Evolutionary conservation across 2,113 vertebrate species (phyloP).

Genomic region (Hiodon alosoides): DNA sequence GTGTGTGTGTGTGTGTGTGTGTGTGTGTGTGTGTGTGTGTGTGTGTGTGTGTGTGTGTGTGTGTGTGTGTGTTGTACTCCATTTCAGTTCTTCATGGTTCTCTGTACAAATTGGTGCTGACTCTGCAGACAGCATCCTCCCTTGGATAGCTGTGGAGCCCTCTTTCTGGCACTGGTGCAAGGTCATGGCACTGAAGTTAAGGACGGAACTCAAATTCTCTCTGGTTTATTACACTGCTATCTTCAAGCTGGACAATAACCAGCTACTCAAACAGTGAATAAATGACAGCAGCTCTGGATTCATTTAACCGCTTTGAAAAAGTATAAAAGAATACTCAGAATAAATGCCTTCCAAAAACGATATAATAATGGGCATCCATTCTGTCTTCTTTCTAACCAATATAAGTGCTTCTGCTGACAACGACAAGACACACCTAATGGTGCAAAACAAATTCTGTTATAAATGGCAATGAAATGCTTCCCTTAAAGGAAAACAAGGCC

Average conservation of each 20-base stretch:
- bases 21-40: too few relatives aligned
- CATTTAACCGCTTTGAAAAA: neutral
- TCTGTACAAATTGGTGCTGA: too few relatives aligned
- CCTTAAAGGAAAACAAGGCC: slow-evolving; percentile 5
- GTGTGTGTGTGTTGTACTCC: too few relatives aligned
- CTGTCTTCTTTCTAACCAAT: neutral
- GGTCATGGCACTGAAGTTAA: neutral
- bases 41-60: too few relatives aligned
- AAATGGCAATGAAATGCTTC: neutral
- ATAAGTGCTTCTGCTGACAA: neutral
- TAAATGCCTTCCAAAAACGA: neutral
- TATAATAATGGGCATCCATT: too few relatives aligned
- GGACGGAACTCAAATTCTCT: neutral
- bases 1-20: slow-evolving; percentile 19
- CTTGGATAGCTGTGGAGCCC: neutral
- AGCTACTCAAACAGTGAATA: neutral
- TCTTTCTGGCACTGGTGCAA: neutral
- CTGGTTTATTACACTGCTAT: neutral
- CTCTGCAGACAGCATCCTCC: slow-evolving; percentile 36
- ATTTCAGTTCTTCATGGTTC: too few relatives aligned
- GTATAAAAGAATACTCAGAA: neutral
- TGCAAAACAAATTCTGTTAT: neutral
- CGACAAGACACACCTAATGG: neutral
- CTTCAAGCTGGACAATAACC: neutral
- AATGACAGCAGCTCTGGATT: neutral